These are phyloP conservation scores for Bombus picipes DNA, from an alignment of 1,140 invertebrate genomes.

Conservation along the genomic window DNA sequence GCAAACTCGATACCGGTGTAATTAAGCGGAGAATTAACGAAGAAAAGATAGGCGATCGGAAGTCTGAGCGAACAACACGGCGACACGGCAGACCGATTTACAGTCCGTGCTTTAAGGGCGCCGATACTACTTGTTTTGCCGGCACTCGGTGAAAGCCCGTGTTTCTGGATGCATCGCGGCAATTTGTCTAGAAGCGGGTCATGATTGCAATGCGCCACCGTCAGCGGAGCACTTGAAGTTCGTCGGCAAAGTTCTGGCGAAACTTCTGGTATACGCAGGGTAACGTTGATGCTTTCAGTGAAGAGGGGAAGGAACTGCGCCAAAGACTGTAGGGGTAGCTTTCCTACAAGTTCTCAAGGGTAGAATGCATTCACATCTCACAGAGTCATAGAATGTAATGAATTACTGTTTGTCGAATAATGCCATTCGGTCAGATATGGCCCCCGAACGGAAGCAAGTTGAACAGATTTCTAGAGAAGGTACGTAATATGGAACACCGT, in stretches of 20 bases:
- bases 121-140: slow-evolving; percentile 24
- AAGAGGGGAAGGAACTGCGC: slow-evolving; percentile 39
- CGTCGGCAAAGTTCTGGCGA: slow-evolving; percentile 54
- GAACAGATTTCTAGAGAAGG: slow-evolving; percentile 66
- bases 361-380: slow-evolving; percentile 68
- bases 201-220: slow-evolving; percentile 63
- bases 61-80: neutral
- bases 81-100: neutral
- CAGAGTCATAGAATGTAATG: slow-evolving; percentile 71
- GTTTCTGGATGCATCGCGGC: slow-evolving; percentile 39
- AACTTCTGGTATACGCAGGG: slow-evolving; percentile 41
- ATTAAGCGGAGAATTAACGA: neutral
- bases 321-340: slow-evolving; percentile 49
- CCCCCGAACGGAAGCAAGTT: slow-evolving; percentile 56
- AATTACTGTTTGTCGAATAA: slow-evolving; percentile 75
- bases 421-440: slow-evolving; percentile 53
- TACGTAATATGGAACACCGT: neutral
- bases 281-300: slow-evolving; percentile 38
- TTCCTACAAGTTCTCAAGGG: slow-evolving; percentile 57
- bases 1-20: too few species aligned
- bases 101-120: slow-evolving; percentile 40
- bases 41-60: neutral
- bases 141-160: slow-evolving; percentile 29
- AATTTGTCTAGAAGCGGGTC: slow-evolving; percentile 67
- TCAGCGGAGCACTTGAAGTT: slow-evolving; percentile 59